Conservation (phyloP, 1,140 invertebrate genomes). For the Nomia melanderi region DNA sequence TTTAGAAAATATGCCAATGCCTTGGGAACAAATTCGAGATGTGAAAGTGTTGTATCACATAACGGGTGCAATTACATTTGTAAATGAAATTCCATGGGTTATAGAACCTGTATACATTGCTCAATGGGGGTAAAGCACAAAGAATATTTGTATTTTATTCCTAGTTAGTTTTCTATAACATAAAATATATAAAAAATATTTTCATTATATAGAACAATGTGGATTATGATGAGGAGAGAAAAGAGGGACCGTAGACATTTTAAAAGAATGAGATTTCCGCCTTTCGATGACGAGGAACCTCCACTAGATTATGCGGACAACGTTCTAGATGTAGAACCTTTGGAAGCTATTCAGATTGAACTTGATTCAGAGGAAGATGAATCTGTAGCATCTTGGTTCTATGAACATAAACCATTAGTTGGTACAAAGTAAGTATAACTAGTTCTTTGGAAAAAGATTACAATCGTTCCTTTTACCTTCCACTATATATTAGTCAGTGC, state of each 20-base stretch:
- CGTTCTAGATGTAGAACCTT: conserved; percentile 98
- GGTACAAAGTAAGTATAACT: conserved; percentile 87
- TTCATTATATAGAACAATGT: conserved; percentile 92
- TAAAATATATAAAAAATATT: neutral
- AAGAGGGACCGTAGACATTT: conserved; percentile 99
- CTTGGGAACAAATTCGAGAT: conserved; percentile 99
- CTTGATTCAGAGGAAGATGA: conserved; percentile 97
- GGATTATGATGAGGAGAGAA: conserved; percentile 99
- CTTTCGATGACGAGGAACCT: conserved; percentile 99
- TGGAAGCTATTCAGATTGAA: conserved; percentile 99
- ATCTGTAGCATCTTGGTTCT: conserved; percentile 96
- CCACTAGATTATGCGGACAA: conserved; percentile 99
- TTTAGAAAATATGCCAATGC: conserved; percentile 99
- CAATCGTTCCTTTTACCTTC: neutral
- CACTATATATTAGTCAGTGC: neutral
- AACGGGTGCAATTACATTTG: conserved; percentile 99
- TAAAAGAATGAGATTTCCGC: conserved; percentile 99
- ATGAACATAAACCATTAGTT: conserved; percentile 98
- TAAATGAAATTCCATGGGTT: conserved; percentile 99
- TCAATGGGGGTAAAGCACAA: conserved; percentile 94
- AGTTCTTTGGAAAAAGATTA: neutral
- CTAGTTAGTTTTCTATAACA: neutral
- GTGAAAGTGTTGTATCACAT: conserved; percentile 99
- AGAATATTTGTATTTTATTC: neutral
- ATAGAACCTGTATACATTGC: conserved; percentile 99